Evolutionary conservation across 2,797 vertebrate species (phyloP).

Genomic region (Paramormyrops hopkinsi): DNA sequence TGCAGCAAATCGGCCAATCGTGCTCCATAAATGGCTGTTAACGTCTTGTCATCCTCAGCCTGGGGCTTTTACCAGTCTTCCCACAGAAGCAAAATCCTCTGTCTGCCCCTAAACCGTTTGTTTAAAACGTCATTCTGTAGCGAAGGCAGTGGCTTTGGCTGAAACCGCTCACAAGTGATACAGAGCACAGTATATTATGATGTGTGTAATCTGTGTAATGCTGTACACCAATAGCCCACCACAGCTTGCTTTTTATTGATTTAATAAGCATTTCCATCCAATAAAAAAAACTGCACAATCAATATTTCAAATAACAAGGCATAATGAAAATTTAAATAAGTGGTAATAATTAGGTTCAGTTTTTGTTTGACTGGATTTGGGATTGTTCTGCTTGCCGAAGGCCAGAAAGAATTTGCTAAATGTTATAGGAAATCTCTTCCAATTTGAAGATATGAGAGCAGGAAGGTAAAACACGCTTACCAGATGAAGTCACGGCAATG

Average conservation of each 20-base stretch:
- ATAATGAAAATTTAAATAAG: not conserved
- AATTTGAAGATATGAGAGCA: not conserved
- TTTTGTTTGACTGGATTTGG: not conserved
- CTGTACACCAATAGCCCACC: not conserved
- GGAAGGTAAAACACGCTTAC: conserved; percentile 50
- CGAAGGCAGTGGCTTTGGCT: not conserved
- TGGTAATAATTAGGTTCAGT: not conserved
- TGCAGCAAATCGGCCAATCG: not conserved
- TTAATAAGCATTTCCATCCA: not conserved
- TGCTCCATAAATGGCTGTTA: conserved; percentile 19
- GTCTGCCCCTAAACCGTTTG: not conserved
- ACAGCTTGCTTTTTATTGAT: not conserved
- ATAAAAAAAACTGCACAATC: not conserved
- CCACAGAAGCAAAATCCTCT: conserved; percentile 19
- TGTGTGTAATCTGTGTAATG: not conserved
- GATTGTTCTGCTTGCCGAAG: not conserved
- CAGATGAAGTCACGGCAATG: conserved; percentile 97
- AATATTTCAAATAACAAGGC: not conserved
- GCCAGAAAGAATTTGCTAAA: not conserved
- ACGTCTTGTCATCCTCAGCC: conserved; percentile 6
- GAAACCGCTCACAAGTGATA: not conserved
- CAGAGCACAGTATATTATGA: not conserved
- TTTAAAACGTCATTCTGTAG: not conserved
- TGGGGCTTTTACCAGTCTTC: conserved; percentile 25
- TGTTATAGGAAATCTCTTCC: not conserved